Evolutionary conservation across 2,888 invertebrate genomes (phyloP).

Genomic region (Drosophila kambysellisi): DNA sequence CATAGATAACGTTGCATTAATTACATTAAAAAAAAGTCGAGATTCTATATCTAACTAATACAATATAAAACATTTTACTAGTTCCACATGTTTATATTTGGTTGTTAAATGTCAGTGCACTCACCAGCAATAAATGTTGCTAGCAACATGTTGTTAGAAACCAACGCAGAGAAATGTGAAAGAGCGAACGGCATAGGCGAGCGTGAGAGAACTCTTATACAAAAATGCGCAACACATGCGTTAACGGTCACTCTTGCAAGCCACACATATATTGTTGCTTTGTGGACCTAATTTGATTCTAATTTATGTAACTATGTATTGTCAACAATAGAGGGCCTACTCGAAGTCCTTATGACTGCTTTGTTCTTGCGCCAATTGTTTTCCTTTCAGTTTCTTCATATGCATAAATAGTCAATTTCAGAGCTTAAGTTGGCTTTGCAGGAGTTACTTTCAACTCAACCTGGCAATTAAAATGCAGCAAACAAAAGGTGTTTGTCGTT

Average conservation of each 20-base stretch:
- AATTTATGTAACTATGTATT: slow-evolving; percentile 68
- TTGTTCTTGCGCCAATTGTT: slow-evolving; percentile 47
- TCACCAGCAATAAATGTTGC: slow-evolving; percentile 19
- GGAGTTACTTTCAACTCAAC: background rate
- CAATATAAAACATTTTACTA: background rate
- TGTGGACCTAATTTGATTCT: slow-evolving; percentile 68
- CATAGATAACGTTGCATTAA: background rate
- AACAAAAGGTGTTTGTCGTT: background rate
- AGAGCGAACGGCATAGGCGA: slow-evolving; percentile 1
- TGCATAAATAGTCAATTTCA: slow-evolving; percentile 13
- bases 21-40: background rate
- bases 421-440: background rate
- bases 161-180: slow-evolving; percentile 4
- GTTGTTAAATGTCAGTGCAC: background rate
- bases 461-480: background rate
- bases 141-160: slow-evolving; percentile 50
- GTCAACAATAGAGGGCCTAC: slow-evolving; percentile 58
- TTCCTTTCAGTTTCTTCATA: slow-evolving; percentile 28
- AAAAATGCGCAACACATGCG: slow-evolving; percentile 60
- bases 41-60: background rate
- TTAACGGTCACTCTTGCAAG: slow-evolving; percentile 35
- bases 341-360: slow-evolving; percentile 38
- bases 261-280: slow-evolving; percentile 16
- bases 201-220: slow-evolving; percentile 50
- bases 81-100: background rate